These are phyloP conservation scores for Xestia ashworthii DNA, from an alignment of 2,888 invertebrate genomes.

Conservation along the genomic window DNA sequence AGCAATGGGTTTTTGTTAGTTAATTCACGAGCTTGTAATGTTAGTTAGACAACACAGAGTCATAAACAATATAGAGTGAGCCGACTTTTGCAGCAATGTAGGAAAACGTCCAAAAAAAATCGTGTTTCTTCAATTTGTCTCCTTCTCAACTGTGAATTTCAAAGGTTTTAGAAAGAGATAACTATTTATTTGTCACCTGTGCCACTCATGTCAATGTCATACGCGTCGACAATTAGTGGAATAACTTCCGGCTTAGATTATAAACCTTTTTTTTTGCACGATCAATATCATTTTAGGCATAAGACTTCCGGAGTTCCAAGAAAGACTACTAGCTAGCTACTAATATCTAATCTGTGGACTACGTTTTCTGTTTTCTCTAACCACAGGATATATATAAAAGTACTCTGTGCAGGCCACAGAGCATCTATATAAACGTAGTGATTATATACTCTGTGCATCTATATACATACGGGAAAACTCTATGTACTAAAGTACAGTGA, in stretches of 20 bases:
- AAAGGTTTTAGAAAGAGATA: neutral
- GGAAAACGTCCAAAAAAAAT: neutral
- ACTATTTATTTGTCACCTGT: neutral
- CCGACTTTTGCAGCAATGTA: neutral
- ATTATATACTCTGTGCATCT: too few relatives aligned
- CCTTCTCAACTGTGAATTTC: neutral
- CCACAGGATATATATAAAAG: too few relatives aligned
- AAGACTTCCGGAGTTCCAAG: too few relatives aligned
- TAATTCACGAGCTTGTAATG: neutral
- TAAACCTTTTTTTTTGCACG: too few relatives aligned
- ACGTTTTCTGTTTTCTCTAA: too few relatives aligned
- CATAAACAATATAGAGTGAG: neutral
- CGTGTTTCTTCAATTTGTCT: neutral
- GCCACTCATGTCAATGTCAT: constrained; percentile 24
- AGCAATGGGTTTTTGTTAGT: neutral
- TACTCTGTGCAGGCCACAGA: too few relatives aligned
- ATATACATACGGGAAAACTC: too few relatives aligned
- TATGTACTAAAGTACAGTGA: constrained; percentile 51
- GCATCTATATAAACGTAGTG: too few relatives aligned
- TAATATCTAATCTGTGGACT: too few relatives aligned
- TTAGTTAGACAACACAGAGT: neutral
- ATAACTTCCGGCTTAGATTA: too few relatives aligned
- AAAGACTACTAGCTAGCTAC: too few relatives aligned
- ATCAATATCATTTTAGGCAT: too few relatives aligned
- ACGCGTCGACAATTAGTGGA: neutral